A percentile compares a stretch with the other conserved stretches of the same genome.
Conservation (phyloP, 2,797 vertebrate species). For the Acanthopagrus latus region DNA sequence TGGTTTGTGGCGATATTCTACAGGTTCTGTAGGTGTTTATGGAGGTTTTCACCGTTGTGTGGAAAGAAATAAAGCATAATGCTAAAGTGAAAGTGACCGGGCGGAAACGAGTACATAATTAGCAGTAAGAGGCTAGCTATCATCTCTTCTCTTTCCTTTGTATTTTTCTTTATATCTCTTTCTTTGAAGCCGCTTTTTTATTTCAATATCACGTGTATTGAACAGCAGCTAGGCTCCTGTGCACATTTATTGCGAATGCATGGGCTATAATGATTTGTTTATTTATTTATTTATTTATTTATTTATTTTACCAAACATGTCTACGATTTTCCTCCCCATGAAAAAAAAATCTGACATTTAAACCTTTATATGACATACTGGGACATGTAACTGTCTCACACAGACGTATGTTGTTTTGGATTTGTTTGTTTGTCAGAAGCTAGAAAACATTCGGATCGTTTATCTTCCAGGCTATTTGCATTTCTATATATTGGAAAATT, state of each 20-base stretch:
- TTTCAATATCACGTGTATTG: background rate
- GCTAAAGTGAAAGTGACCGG: conserved; percentile 1
- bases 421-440: too few species aligned
- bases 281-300: too few species aligned
- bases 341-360: too few species aligned
- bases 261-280: background rate
- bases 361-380: too few species aligned
- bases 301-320: too few species aligned
- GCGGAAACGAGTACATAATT: background rate
- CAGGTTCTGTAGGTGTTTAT: background rate
- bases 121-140: background rate
- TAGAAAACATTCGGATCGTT: too few species aligned
- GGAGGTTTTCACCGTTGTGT: background rate
- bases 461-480: too few species aligned
- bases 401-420: too few species aligned
- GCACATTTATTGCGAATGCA: background rate
- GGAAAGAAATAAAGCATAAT: background rate
- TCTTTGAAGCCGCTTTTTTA: background rate
- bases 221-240: background rate
- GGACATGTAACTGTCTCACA: too few species aligned
- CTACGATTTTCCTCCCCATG: too few species aligned
- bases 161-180: background rate
- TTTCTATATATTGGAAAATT: too few species aligned
- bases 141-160: background rate
- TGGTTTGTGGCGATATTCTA: too few species aligned